A percentile compares a stretch with the other conserved stretches of the same genome.
phyloP scores from a whole-genome alignment of 1,140 invertebrate species.

The Sesamia nonagrioides region DNA sequence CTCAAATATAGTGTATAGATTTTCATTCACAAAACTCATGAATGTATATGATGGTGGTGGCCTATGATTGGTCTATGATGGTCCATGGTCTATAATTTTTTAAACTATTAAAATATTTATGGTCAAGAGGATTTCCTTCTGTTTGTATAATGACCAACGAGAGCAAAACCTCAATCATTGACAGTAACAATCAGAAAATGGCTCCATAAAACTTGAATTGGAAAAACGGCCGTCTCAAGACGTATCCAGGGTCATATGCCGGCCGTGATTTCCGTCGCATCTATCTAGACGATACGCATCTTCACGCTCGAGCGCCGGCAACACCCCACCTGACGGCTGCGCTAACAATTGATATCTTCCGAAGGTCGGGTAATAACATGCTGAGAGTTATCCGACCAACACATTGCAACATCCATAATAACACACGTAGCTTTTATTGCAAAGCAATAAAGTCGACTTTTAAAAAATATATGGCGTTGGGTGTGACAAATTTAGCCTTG shows the following conservation, averaged over 20 bases:
- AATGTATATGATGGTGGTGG: no score
- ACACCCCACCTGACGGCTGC: constrained; percentile 48
- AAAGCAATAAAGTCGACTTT: background rate
- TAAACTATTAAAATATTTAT: no score
- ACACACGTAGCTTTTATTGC: background rate
- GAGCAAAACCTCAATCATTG: background rate
- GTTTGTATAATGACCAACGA: background rate
- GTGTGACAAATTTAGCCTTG: background rate
- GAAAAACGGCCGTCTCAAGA: background rate
- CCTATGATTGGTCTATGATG: no score
- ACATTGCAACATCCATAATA: background rate
- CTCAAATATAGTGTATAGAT: no score
- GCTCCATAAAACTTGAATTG: background rate
- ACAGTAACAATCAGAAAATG: background rate
- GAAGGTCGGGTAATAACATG: constrained; percentile 75
- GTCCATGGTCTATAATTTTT: no score
- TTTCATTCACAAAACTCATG: no score
- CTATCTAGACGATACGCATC: constrained; percentile 69
- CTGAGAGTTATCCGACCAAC: constrained; percentile 47
- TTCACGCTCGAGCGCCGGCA: constrained; percentile 64
- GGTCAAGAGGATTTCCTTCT: no score
- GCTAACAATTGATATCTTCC: constrained; percentile 76
- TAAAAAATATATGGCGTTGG: background rate
- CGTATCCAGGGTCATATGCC: constrained; percentile 10
- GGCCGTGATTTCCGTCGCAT: constrained; percentile 64